Percentiles rank a stretch among this genome's conserved stretches.
phyloP scores from a whole-genome alignment of 2,888 invertebrate genomes.

The Tubulanus polymorphus region DNA sequence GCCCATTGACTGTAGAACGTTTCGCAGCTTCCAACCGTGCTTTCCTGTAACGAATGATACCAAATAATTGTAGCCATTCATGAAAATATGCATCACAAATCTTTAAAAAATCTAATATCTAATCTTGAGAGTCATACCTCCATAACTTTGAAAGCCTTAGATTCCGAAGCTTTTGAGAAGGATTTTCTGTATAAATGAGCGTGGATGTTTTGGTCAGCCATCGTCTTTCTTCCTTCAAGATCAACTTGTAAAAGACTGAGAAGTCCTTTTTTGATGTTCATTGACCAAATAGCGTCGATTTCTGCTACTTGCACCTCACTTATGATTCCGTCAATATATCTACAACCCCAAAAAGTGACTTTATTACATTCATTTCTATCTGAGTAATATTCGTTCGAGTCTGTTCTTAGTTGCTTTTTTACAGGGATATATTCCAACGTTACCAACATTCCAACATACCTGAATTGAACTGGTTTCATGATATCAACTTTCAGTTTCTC shows the following conservation, averaged over 20 bases:
- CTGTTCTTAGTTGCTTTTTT: too few relatives aligned
- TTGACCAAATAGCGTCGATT: constrained; percentile 48
- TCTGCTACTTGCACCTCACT: constrained; percentile 32
- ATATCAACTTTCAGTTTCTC: too few relatives aligned
- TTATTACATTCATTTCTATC: neutral
- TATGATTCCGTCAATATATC: constrained; percentile 30
- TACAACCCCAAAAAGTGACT: constrained; percentile 8
- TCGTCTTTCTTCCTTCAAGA: constrained; percentile 26
- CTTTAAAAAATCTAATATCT: neutral
- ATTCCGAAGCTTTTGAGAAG: constrained; percentile 16
- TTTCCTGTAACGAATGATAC: constrained; percentile 25
- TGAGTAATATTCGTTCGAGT: too few relatives aligned
- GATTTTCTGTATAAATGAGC: neutral
- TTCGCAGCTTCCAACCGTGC: constrained; percentile 44
- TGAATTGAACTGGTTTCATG: neutral
- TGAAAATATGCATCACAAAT: neutral
- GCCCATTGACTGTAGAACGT: constrained; percentile 31
- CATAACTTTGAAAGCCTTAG: constrained; percentile 1
- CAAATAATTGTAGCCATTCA: neutral
- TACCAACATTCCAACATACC: too few relatives aligned
- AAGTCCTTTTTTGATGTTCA: constrained; percentile 53
- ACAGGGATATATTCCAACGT: neutral
- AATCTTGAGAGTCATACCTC: neutral
- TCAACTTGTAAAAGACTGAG: constrained; percentile 42
- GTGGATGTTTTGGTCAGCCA: constrained; percentile 15